Evolutionary conservation across 2,888 invertebrate genomes (phyloP).

Genomic region (Pedicia rivosa): DNA sequence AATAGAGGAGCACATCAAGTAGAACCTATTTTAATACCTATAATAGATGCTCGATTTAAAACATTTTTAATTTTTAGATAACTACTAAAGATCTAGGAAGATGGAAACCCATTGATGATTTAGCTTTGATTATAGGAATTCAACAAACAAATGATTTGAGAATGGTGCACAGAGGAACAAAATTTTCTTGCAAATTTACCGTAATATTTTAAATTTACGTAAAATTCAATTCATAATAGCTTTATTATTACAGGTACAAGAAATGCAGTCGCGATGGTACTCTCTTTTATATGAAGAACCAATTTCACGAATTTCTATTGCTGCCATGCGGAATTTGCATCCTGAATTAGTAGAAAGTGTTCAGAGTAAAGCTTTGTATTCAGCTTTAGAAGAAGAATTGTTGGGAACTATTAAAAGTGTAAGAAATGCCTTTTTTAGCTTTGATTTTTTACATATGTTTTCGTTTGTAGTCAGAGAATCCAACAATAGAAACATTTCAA

Average conservation of each 20-base stretch:
- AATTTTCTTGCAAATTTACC: constrained; percentile 91
- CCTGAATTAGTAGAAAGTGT: constrained; percentile 77
- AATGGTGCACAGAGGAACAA: constrained; percentile 77
- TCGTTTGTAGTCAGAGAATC: constrained; percentile 45
- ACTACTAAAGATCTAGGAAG: constrained; percentile 75
- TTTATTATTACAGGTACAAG: too few species aligned
- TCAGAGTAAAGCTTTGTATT: constrained; percentile 78
- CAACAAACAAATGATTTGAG: constrained; percentile 75
- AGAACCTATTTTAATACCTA: neutral
- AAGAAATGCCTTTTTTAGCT: constrained; percentile 13
- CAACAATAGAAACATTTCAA: constrained; percentile 65
- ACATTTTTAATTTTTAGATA: constrained; percentile 19
- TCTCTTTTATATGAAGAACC: constrained; percentile 89
- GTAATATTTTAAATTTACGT: too few species aligned
- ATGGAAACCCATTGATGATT: constrained; percentile 96
- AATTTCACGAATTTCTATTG: constrained; percentile 78
- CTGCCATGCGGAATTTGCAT: constrained; percentile 86
- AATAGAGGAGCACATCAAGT: constrained; percentile 21
- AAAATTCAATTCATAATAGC: too few species aligned
- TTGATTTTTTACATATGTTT: constrained; percentile 10
- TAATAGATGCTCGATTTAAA: neutral
- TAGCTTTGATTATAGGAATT: constrained; percentile 83
- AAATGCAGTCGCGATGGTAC: constrained; percentile 93
- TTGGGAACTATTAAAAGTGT: constrained; percentile 68
- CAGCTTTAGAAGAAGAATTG: constrained; percentile 75